Conservation (phyloP, 2,888 invertebrate species). For the Nomada flava region DNA sequence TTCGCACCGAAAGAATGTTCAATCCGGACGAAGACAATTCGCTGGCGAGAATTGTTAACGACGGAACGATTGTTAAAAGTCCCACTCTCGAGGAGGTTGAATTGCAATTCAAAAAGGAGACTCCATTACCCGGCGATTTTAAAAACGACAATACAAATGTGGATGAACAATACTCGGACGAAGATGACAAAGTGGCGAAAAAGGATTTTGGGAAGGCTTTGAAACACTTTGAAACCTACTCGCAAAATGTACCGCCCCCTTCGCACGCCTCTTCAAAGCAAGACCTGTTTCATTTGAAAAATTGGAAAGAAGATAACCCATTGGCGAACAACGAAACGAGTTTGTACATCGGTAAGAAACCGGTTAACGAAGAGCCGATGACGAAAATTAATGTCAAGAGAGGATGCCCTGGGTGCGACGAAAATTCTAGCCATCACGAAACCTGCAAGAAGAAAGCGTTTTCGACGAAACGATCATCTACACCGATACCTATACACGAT, state of each 20-base stretch:
- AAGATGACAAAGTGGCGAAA: conserved; percentile 50
- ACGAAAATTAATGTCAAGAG: conserved; percentile 74
- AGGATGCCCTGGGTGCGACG: conserved; percentile 78
- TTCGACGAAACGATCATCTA: conserved; percentile 44
- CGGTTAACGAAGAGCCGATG: conserved; percentile 77
- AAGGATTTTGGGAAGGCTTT: conserved; percentile 77
- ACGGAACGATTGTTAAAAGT: conserved; percentile 77
- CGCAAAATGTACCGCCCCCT: conserved; percentile 38
- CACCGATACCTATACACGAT: conserved; percentile 49
- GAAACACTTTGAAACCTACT: conserved; percentile 76
- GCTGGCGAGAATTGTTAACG: conserved; percentile 79
- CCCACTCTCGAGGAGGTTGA: conserved; percentile 77
- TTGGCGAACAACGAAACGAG: conserved; percentile 49
- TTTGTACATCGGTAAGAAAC: conserved; percentile 73
- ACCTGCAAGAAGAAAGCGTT: conserved; percentile 60
- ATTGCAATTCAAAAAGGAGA: conserved; percentile 75
- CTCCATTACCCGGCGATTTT: conserved; percentile 26
- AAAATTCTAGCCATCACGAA: conserved; percentile 66
- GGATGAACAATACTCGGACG: conserved; percentile 34
- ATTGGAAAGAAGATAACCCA: conserved; percentile 49
- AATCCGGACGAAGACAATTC: conserved; percentile 80
- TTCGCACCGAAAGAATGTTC: conserved; percentile 77
- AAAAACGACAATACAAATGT: conserved; percentile 6
- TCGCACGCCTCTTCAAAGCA: conserved; percentile 60
- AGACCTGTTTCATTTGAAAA: conserved; percentile 49